phyloP scores from a whole-genome alignment of 1,140 invertebrate genomes.

The Drosophila repleta region DNA sequence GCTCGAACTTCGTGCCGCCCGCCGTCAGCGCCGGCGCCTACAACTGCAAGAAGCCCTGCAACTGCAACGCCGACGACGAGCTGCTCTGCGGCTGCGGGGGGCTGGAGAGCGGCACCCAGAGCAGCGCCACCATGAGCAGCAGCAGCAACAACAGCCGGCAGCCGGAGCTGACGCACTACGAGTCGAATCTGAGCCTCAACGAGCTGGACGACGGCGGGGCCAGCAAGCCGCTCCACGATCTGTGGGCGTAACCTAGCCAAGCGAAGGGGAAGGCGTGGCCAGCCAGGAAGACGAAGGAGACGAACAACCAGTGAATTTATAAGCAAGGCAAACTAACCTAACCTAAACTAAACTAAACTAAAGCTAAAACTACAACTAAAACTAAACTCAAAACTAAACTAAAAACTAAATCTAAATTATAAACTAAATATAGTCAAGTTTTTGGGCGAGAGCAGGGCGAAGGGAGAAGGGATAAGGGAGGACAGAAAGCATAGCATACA shows the following conservation, averaged over 20 bases:
- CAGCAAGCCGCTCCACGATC: conserved; percentile 57
- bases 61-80: conserved; percentile 67
- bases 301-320: conserved; percentile 81
- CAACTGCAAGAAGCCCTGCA: conserved; percentile 82
- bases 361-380: conserved; percentile 23
- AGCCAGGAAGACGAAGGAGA: too few species aligned
- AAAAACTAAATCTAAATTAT: conserved; percentile 30
- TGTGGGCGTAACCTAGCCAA: conserved; percentile 68
- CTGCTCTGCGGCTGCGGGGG: conserved; percentile 57
- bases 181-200: conserved; percentile 77
- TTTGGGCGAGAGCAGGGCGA: neutral
- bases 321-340: conserved; percentile 40
- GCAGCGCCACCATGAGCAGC: conserved; percentile 78
- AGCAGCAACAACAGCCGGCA: conserved; percentile 80
- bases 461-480: neutral
- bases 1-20: conserved; percentile 87
- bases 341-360: conserved; percentile 33
- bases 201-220: conserved; percentile 64
- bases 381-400: conserved; percentile 16
- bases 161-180: conserved; percentile 80
- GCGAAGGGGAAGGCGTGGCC: conserved; percentile 5
- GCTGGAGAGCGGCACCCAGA: conserved; percentile 82
- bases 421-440: conserved; percentile 8
- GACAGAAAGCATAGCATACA: conserved; percentile 39
- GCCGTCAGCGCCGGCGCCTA: conserved; percentile 84